These are phyloP conservation scores for Candidula unifasciata DNA, from an alignment of 2,888 invertebrate genomes.

Conservation along the genomic window DNA sequence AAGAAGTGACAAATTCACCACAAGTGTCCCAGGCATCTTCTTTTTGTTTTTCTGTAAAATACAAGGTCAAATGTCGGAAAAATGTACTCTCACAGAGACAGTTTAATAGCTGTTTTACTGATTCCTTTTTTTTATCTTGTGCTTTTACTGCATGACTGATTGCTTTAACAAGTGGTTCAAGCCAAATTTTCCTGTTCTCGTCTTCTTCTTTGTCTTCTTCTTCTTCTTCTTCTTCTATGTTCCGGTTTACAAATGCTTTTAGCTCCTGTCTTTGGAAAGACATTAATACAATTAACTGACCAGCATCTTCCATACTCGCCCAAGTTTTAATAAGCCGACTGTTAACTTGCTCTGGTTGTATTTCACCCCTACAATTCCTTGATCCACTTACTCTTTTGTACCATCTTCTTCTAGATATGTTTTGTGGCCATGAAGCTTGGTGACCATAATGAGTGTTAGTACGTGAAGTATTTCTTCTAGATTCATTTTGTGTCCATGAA, in stretches of 20 bases:
- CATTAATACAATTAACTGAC: constrained; percentile 27
- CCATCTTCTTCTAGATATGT: no score
- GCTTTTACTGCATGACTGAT: constrained; percentile 20
- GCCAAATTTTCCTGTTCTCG: background rate
- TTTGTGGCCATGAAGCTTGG: no score
- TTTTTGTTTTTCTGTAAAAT: background rate
- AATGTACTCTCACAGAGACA: constrained; percentile 39
- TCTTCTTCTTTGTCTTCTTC: no score
- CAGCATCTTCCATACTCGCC: constrained; percentile 29
- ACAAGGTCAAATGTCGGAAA: constrained; percentile 31
- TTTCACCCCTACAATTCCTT: background rate
- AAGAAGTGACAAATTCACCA: background rate
- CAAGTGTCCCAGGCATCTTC: background rate
- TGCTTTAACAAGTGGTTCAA: constrained; percentile 11
- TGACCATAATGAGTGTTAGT: no score
- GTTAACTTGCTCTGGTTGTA: background rate
- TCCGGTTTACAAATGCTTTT: constrained; percentile 21
- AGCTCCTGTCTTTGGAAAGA: background rate
- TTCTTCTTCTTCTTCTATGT: no score
- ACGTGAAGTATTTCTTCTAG: no score
- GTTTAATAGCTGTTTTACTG: constrained; percentile 37
- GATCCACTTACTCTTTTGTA: no score
- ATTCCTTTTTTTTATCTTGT: constrained; percentile 39
- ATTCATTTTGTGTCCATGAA: no score
- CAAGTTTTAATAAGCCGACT: background rate